Percentiles rank a stretch among this genome's conserved stretches.
These are phyloP conservation scores for Bombus waltoni DNA, from an alignment of 1,140 invertebrate genomes.

Conservation along the genomic window DNA sequence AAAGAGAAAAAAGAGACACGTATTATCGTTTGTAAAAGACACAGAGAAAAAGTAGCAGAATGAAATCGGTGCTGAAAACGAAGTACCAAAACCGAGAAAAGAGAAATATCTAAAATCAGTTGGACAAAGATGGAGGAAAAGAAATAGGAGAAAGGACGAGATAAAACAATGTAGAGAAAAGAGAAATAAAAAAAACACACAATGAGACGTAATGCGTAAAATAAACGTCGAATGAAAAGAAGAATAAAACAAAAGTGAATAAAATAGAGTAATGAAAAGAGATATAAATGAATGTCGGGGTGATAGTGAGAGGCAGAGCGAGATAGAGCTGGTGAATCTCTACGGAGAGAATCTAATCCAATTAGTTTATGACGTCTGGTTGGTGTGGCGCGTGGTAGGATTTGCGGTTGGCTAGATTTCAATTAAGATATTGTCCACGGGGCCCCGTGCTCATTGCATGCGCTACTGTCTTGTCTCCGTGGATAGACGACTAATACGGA, in stretches of 20 bases:
- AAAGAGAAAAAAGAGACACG: not conserved
- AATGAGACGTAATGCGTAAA: not conserved
- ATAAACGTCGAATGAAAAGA: not conserved
- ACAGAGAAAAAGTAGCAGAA: not conserved
- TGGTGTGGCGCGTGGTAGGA: slow-evolving; percentile 62
- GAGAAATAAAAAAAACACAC: too few species aligned
- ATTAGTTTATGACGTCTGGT: slow-evolving; percentile 71
- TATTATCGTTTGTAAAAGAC: not conserved
- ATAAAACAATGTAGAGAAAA: not conserved
- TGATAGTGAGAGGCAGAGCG: slow-evolving; percentile 37
- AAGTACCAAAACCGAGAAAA: not conserved
- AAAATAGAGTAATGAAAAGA: slow-evolving; percentile 3
- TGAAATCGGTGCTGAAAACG: not conserved
- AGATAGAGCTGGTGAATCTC: slow-evolving; percentile 61
- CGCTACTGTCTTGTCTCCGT: slow-evolving; percentile 51
- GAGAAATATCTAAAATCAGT: not conserved
- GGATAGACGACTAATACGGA: slow-evolving; percentile 42
- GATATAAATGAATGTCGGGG: slow-evolving; percentile 20
- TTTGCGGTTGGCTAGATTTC: slow-evolving; percentile 73
- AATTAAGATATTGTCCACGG: slow-evolving; percentile 75
- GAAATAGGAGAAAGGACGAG: not conserved
- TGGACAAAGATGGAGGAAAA: not conserved
- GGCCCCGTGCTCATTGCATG: slow-evolving; percentile 61
- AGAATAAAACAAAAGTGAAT: not conserved
- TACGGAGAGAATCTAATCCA: slow-evolving; percentile 72